phyloP scores from a whole-genome alignment of 2,113 vertebrate species.

The Equus quagga region DNA sequence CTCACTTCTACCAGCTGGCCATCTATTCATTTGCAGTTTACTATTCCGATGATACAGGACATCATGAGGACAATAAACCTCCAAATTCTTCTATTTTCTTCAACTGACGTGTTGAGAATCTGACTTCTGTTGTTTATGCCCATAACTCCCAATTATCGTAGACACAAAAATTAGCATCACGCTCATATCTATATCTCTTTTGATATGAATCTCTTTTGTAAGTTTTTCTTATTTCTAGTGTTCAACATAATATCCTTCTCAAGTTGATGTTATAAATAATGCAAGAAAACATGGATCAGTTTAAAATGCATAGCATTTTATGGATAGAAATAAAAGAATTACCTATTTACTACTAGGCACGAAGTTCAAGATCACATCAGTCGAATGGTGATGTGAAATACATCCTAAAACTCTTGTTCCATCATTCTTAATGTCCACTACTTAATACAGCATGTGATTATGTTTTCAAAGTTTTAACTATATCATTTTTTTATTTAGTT shows the following conservation, averaged over 20 bases:
- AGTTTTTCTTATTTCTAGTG: neutral
- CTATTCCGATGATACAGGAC: neutral
- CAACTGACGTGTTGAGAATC: neutral
- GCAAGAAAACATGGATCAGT: neutral
- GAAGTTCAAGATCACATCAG: neutral
- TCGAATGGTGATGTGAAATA: neutral
- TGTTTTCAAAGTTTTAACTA: neutral
- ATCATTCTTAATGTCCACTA: neutral
- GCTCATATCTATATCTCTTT: neutral
- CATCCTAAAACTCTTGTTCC: neutral
- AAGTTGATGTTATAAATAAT: neutral
- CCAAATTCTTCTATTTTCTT: neutral
- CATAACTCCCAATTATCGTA: neutral
- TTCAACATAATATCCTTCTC: neutral
- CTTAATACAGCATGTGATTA: neutral
- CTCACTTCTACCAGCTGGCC: neutral
- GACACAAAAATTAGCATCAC: neutral
- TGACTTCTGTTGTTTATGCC: neutral
- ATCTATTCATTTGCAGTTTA: neutral
- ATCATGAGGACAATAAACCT: neutral
- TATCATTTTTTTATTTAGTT: neutral
- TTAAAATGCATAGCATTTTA: neutral
- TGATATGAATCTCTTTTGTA: neutral
- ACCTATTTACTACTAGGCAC: neutral
- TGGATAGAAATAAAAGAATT: conserved; percentile 40